These are phyloP conservation scores for Azemiops feae DNA, from an alignment of 2,113 vertebrate genomes.

Conservation along the genomic window DNA sequence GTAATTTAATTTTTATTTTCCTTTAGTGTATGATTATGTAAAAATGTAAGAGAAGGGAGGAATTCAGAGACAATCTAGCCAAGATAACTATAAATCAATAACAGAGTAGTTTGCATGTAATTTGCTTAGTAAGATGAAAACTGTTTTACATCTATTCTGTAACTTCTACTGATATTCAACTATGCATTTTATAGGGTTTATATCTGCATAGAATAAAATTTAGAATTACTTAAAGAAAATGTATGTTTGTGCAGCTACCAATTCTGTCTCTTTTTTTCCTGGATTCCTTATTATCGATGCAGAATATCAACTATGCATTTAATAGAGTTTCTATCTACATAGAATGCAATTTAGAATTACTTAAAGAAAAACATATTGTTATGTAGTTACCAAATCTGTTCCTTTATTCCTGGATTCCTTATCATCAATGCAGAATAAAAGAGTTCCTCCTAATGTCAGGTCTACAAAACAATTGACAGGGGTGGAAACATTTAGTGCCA, in stretches of 20 bases:
- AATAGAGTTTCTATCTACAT: not conserved
- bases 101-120: not conserved
- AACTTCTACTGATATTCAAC: not conserved
- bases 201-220: not conserved
- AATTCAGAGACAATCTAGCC: not conserved
- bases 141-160: not conserved
- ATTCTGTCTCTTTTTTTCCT: constrained; percentile 78
- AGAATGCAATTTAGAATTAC: not conserved
- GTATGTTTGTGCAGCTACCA: constrained; percentile 68
- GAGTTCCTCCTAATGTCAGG: constrained; percentile 81
- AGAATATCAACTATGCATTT: constrained; percentile 67
- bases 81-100: not conserved
- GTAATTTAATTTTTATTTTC: not conserved
- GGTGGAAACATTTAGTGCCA: constrained; percentile 19
- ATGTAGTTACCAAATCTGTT: constrained; percentile 80
- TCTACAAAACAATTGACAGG: constrained; percentile 71
- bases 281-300: constrained; percentile 87
- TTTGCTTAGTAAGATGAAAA: not conserved
- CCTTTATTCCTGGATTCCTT: constrained; percentile 82
- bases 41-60: not conserved
- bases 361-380: not conserved
- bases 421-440: constrained; percentile 88
- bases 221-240: constrained; percentile 4
- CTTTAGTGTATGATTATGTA: not conserved
- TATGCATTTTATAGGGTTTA: not conserved